Evolutionary conservation across 1,140 invertebrate genomes (phyloP), one percentile per base, ranked within the genome.

Genomic region (Macrotrachela quadricornifera): DNA sequence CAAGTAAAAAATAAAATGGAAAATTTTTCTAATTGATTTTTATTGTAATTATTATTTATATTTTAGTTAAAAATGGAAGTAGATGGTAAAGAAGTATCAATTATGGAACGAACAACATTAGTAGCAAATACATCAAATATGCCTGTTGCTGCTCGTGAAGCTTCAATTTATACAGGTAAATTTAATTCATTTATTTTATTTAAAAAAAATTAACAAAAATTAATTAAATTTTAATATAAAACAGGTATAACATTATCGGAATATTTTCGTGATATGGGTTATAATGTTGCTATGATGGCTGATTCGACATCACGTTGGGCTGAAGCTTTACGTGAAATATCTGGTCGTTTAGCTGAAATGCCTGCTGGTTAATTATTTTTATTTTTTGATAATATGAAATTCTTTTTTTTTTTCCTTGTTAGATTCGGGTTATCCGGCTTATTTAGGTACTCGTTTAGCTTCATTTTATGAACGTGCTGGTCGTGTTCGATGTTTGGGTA

Each of bases 251-350:
- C 91, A 0, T 71, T 97, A 2, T 92, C 90, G 21, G 92, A 96
- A 72, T 97, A 96, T 71, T 97, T 95, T 73, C 71, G 77, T 62
- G 90, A 97, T 69, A 96, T 97, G 92, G 94, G 94, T 71, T 94
- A 95, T 77, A 92, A 99, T 67, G 92, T 99, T 30, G 91, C 92
- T 52, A 99, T 99, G 94, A 99, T 99, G 94, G 94, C 94, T 62
- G 94, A 99, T 73, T 97, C 92, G n/a, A 99, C 94, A 13, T 97
- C 92, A 17, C 85, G 94, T 75, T 99, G 94, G 94, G 94, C 94
- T 50, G 94, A 99, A 73, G 92, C 92, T 62, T 76, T 99, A 66
- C 79, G 94, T 79, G 94, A 99, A 80, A 99, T 99, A 73, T 97
- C 92, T 3, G 92, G 92, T 74, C 88, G 94, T 77, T 76, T 99